Conservation (phyloP, 2,888 invertebrate genomes). For the Laspeyria flexula region DNA sequence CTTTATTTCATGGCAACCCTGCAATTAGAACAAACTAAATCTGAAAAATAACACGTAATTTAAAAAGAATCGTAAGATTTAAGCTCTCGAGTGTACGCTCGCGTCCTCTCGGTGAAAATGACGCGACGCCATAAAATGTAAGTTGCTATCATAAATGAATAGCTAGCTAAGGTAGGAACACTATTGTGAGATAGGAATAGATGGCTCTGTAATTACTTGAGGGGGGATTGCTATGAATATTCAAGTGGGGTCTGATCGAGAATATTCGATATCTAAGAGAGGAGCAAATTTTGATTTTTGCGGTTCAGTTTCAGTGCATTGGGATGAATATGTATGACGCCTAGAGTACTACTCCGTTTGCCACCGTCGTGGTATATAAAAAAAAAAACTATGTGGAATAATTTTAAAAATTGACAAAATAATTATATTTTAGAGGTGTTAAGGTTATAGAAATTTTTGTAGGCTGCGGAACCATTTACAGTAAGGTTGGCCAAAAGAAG, state of each 20-base stretch:
- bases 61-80: conserved; percentile 7
- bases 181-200: not conserved
- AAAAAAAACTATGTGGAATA: too few species aligned
- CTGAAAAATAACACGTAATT: not conserved
- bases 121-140: conserved; percentile 61
- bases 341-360: too few species aligned
- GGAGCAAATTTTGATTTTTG: not conserved
- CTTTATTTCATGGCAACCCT: not conserved
- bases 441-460: too few species aligned
- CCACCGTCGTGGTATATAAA: too few species aligned
- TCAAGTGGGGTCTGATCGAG: not conserved
- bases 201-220: not conserved
- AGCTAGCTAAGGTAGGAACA: not conserved
- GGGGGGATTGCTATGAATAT: not conserved
- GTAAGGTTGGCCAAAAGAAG: too few species aligned
- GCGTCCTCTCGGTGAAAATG: conserved; percentile 56
- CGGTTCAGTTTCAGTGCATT: not conserved
- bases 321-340: not conserved
- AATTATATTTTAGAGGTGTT: too few species aligned
- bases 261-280: not conserved
- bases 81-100: conserved; percentile 9
- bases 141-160: conserved; percentile 27
- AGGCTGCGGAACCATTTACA: too few species aligned
- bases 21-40: not conserved
- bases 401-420: too few species aligned